Evolutionary conservation across 1,140 invertebrate genomes (phyloP), one percentile per base, ranked within the genome.

Genomic region (Steinernema feltiae): DNA sequence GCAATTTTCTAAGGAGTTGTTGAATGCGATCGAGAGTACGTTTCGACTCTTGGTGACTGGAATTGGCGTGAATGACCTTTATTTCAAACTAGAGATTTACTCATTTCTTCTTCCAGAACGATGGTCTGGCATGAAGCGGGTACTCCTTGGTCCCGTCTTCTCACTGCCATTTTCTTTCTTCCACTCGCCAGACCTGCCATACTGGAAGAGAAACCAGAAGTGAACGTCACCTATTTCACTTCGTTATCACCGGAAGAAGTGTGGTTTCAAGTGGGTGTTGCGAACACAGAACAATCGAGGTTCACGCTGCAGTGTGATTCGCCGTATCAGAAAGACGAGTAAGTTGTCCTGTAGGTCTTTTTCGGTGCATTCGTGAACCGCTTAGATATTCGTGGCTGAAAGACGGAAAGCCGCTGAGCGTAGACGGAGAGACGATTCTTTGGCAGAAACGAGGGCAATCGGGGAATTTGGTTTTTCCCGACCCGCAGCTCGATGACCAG

Each of bases 321-420:
- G 24, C 53, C 53, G 15, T 63, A 63, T 27, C 2, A 17, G 24
- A 63, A 63, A 63, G 24, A 63, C 53, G 53, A 63, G 53, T 63
- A 27, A 63, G 53, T 7, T 15, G 15, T 63, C 24, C 24, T 27
- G 3, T 63, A 63, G 15, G 24, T 63, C 12, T 27, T 15, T 17
- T 17, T 63, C 53, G 12, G 7, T 63, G 24, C 24, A 63, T 7
- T 63, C 12, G 53, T 27, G 24, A 12, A 46, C 41, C 41, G 41
- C 24, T 27, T 63, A 63, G 81, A 46, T 83, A 82, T 72, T 35
- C 72, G n/a, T 83, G 82, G 82, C 32, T 70, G n/a, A 83, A 83
- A 71, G 71, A 83, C 32, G 82, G 76, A 27, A 75, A 81, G 30
- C 73, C 69, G 21, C 73, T 83, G 27, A 71, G 69, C 27, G 70